Percentiles rank a stretch among this genome's conserved stretches.
Conservation (phyloP, 1,140 invertebrate genomes). For the Drosophila suzukii region DNA sequence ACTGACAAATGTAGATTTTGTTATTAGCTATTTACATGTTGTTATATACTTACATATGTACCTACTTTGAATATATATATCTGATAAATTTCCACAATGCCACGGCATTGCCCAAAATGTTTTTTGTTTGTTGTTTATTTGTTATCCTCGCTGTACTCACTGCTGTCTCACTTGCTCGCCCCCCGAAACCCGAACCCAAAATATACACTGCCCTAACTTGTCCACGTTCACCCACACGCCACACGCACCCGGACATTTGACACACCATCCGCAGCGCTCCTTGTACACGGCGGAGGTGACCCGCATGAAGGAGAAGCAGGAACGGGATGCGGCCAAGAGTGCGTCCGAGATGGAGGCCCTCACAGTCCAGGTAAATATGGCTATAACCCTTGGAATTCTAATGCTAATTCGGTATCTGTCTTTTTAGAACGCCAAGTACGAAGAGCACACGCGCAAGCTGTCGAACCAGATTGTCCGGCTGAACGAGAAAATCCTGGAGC, state of each 20-base stretch:
- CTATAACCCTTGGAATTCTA: not conserved
- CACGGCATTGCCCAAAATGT: not conserved
- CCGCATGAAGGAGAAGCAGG: constrained; percentile 84
- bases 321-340: constrained; percentile 57
- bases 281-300: constrained; percentile 85
- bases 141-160: constrained; percentile 25
- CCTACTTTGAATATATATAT: not conserved
- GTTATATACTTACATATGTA: not conserved
- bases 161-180: constrained; percentile 13
- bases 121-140: not conserved
- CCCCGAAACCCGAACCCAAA: not conserved
- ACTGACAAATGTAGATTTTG: not conserved
- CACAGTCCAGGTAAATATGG: constrained; percentile 56
- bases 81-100: not conserved
- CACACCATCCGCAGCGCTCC: constrained; percentile 69
- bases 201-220: not conserved
- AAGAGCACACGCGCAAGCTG: constrained; percentile 74
- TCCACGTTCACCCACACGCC: constrained; percentile 1
- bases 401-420: not conserved
- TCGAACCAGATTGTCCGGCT: constrained; percentile 77
- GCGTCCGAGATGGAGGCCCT: constrained; percentile 58
- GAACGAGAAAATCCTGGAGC: constrained; percentile 75
- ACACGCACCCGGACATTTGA: constrained; percentile 13
- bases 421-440: constrained; percentile 70
- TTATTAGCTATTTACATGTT: constrained; percentile 1